Base-by-base conservation (phyloP, 2,797 vertebrate genomes). In the Myotis planiceps region DNA sequence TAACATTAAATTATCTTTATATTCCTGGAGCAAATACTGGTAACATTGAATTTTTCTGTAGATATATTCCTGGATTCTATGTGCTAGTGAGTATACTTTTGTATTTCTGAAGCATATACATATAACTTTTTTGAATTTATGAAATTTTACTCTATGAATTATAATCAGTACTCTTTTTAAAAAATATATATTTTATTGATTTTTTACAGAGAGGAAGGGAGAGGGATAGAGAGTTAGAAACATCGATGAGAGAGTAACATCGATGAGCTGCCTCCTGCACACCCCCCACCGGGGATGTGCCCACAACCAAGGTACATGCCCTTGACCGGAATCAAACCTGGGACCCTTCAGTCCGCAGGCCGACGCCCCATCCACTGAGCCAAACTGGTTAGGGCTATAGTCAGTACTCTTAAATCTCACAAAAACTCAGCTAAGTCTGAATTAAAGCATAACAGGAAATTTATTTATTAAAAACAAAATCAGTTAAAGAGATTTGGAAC, bases 71-170 rank as follows among this genome's bases (percentile, higher is more conserved):
- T 75, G 4, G 45, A 42, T 60, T 58, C 29, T 88, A 0, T 65
- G 45, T 95, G 51, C 55, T 92, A 34, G 13, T 76, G 14, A 83
- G 55, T 76, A 47, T 85, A 80, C 42, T 92, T 79, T 49, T 23
- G 53, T 85, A 80, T 34, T 92, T 79, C 42, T 23, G 60, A 80
- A 81, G 32, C 25, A 37, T 63, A 32, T 53, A 86, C n/a, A 55
- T 74, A 74, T 0, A 4, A 27, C 60, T 45, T 29, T 75, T 83
- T 58, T 69, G 14, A 81, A 58, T 34, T 21, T 63, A 81, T 65
- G 71, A 86, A 92, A 71, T 86, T 92, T 89, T 95, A 72, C 45
- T 79, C 10, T 88, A 34, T 78, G 49, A 39, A 42, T 90, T 89
- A n/a, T 88, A 88, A 49, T 68, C 15, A 19, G 9, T 63, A 81